Conservation (phyloP, 2,113 vertebrate species). For the Asarcornis scutulata region DNA sequence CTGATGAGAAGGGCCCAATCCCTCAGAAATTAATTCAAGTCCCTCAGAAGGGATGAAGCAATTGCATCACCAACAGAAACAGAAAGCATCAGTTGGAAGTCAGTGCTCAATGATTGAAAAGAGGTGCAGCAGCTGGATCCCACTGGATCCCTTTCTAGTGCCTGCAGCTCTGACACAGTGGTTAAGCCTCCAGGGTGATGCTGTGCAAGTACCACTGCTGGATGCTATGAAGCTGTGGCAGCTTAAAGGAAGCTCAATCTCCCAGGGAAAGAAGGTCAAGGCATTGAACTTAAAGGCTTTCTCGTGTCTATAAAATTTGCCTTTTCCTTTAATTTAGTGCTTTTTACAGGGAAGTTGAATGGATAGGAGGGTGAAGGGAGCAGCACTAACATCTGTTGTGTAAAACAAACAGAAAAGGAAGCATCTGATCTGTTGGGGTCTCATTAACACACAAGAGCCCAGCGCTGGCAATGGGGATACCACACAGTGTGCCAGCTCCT, state of each 20-base stretch:
- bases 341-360: not conserved
- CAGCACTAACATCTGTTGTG: not conserved
- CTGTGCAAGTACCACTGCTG: not conserved
- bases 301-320: not conserved
- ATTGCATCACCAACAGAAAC: not conserved
- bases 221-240: not conserved
- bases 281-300: not conserved
- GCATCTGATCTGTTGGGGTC: not conserved
- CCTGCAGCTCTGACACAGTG: not conserved
- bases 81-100: not conserved
- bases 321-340: not conserved
- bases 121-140: not conserved
- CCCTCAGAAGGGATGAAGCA: constrained; percentile 31
- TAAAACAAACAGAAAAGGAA: not conserved
- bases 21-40: constrained; percentile 53
- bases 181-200: not conserved
- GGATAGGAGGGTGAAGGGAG: not conserved
- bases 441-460: not conserved
- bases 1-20: constrained; percentile 53
- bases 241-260: not conserved
- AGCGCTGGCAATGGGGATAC: not conserved
- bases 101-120: not conserved
- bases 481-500: not conserved
- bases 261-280: not conserved
- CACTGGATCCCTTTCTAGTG: not conserved